These are phyloP conservation scores for Physeter macrocephalus DNA, from an alignment of 2,113 vertebrate genomes.

Conservation along the genomic window DNA sequence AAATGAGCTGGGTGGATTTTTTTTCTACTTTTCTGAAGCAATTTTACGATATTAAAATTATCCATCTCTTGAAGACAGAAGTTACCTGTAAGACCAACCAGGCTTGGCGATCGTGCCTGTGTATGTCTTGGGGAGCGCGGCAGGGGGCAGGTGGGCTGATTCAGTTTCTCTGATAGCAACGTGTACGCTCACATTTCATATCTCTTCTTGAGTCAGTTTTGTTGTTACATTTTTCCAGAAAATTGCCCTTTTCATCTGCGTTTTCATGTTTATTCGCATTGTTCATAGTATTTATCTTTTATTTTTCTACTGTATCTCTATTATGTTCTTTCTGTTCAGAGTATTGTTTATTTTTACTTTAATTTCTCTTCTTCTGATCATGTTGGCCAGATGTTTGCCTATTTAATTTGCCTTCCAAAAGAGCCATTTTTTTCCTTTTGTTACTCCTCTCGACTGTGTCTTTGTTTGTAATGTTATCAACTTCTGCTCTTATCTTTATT, in stretches of 20 bases:
- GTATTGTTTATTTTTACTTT: not conserved
- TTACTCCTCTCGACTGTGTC: not conserved
- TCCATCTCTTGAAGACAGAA: slow-evolving; percentile 25
- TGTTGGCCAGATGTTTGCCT: not conserved
- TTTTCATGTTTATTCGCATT: not conserved
- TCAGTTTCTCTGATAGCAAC: not conserved
- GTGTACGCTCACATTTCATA: not conserved
- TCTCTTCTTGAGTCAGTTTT: not conserved
- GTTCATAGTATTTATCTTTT: not conserved
- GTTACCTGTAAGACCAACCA: slow-evolving; percentile 44
- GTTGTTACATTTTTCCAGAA: not conserved
- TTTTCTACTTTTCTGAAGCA: not conserved
- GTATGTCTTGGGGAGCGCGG: not conserved
- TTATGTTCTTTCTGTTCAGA: not conserved
- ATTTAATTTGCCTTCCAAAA: not conserved
- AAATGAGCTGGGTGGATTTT: not conserved
- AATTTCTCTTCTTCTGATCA: slow-evolving; percentile 9
- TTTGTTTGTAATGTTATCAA: slow-evolving; percentile 4
- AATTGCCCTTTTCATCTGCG: not conserved
- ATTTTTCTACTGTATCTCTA: not conserved
- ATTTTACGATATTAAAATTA: slow-evolving; percentile 31
- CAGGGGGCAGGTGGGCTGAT: not conserved
- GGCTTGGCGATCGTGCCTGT: not conserved
- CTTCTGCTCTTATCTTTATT: slow-evolving; percentile 27
- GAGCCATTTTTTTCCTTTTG: not conserved